These are phyloP conservation scores for Diploscapter pachys DNA, from an alignment of 1,140 invertebrate genomes.

Conservation along the genomic window DNA sequence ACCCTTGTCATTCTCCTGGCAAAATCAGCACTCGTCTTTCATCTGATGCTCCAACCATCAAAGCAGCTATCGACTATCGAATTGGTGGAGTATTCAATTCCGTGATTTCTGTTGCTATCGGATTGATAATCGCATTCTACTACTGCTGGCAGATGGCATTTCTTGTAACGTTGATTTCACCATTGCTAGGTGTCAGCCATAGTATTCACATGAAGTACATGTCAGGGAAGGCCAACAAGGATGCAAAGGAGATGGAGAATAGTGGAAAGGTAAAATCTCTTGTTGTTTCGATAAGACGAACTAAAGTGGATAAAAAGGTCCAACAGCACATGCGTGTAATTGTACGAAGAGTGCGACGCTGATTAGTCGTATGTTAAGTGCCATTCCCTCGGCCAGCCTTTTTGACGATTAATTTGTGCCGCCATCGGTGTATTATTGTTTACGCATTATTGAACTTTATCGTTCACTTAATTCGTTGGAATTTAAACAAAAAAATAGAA, in stretches of 20 bases:
- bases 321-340: too few species aligned
- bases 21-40: conserved; percentile 62
- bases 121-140: conserved; percentile 52
- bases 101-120: conserved; percentile 57
- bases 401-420: too few species aligned
- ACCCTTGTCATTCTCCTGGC: conserved; percentile 61
- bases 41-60: conserved; percentile 63
- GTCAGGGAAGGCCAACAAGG: conserved; percentile 43
- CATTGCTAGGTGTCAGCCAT: conserved; percentile 55
- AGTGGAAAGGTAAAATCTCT: conserved; percentile 34
- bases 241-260: conserved; percentile 36
- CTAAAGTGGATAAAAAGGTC: too few species aligned
- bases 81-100: conserved; percentile 59
- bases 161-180: conserved; percentile 43
- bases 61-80: conserved; percentile 61
- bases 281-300: too few species aligned
- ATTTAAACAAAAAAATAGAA: neutral
- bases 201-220: conserved; percentile 40
- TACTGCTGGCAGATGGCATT: conserved; percentile 59
- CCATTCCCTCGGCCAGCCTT: too few species aligned
- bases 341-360: too few species aligned
- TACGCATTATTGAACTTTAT: too few species aligned
- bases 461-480: too few species aligned
- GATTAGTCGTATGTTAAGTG: too few species aligned
- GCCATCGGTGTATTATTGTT: too few species aligned